These are phyloP conservation scores for Parauchenoglanis ngamensis DNA, from an alignment of 2,797 vertebrate species.

Conservation along the genomic window DNA sequence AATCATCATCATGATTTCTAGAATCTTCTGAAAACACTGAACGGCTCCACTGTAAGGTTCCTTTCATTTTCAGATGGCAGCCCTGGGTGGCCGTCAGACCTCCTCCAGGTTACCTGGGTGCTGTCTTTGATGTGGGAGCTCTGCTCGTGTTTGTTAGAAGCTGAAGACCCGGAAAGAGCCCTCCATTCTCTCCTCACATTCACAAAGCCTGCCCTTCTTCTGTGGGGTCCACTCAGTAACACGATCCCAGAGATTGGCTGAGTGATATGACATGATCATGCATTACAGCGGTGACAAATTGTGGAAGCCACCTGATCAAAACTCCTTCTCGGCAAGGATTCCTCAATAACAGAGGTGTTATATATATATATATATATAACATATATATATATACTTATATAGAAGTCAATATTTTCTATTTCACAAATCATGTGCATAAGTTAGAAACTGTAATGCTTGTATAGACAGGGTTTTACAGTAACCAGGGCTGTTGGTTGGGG, in stretches of 20 bases:
- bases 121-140: conserved; percentile 45
- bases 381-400: too few relatives aligned
- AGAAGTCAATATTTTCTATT: background rate
- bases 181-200: conserved; percentile 30
- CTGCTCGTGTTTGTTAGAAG: conserved; percentile 15
- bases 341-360: background rate
- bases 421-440: background rate
- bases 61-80: background rate
- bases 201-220: conserved; percentile 48
- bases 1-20: background rate
- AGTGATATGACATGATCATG: conserved; percentile 44
- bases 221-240: conserved; percentile 42
- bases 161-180: conserved; percentile 38
- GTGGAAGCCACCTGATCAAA: conserved; percentile 17
- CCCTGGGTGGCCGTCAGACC: background rate
- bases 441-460: background rate
- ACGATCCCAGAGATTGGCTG: conserved; percentile 42
- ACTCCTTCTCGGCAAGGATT: background rate
- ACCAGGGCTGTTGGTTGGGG: background rate
- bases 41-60: background rate
- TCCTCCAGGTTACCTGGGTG: conserved; percentile 15
- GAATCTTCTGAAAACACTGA: background rate
- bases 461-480: background rate
- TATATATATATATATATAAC: too few relatives aligned
- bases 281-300: conserved; percentile 37